Evolutionary conservation across 1,140 invertebrate species (phyloP), one percentile per base, ranked within the genome.

Genomic region (Drosophila pseudoananassae): DNA sequence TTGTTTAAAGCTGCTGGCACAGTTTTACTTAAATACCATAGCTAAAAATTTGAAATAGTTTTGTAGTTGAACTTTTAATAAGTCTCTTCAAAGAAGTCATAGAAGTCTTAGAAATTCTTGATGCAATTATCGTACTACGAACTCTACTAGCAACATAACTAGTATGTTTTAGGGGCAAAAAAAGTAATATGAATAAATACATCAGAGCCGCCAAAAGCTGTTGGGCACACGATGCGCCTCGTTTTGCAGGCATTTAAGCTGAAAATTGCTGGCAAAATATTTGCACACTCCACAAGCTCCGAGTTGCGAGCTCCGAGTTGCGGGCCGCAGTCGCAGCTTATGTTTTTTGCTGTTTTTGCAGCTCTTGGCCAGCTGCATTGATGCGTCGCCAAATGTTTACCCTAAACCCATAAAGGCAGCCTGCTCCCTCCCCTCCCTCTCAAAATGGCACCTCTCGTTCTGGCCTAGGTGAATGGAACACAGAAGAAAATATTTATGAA

Each of bases 191-290:
- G 33, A 36, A 49, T 54, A 52, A 50, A 57, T 12, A 46, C 71
- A 47, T 65, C 55, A 36, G 63, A 56, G 52, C 65, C 65, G 65
- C 50, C 63, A 69, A 69, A 68, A 76, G 72, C 71, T 58, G 71
- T 76, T 76, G 54, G 61, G 59, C 72, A 76, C 69, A 73, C 57
- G 68, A 73, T 69, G 64, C 54, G 57, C 49, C 81, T 74, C 77
- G 63, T 74, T 77, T 64, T 81, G 54, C 49, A 82, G 78, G 74
- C 65, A 88, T 82, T 87, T 87, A 87, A 87, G 83, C 78, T 82
- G 82, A 87, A 87, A 87, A 87, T 87, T 87, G 82, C 78, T 87
- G 78, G 40, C 51, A 82, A 87, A 87, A 87, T 87, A 87, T 87
- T 87, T 87, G 65, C 82, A 70, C 74, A 85, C 72, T 68, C 58